Evolutionary conservation across 2,888 invertebrate species (phyloP), one percentile per base, ranked within the genome.

Genomic region (Drosophila phalerata): DNA sequence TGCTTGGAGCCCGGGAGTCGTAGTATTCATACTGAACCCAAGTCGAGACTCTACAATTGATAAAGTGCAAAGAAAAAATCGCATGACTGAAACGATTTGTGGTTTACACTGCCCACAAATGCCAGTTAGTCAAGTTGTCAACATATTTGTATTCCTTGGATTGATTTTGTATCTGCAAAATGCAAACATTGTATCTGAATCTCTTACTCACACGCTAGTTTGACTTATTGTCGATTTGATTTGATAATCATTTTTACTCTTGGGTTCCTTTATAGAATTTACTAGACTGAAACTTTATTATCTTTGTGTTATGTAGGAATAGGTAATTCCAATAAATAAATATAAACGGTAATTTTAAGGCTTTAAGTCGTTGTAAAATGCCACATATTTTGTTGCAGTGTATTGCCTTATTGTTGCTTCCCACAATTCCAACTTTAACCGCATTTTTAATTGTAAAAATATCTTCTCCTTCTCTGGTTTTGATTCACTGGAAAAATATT

Each of bases 401-500:
- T 49, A 78, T 30, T 45, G 11, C 19, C 28, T 13, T 28, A 8
- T 28, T 43, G 66, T 52, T 32, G 62, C 73, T 82, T 87, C 76
- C 77, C 87, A 88, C 78, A 79, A 79, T 83, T 86, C 17, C 65
- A 76, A 73, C 73, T 64, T 71, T 66, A 74, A 49, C 67, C 71
- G 60, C 75, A 76, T 77, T 83, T 67, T 85, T 88, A 88, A 88
- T 90, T 90, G 88, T 77, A 76, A 86, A 85, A 85, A 88, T 89
- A 89, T 88, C 77, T 78, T 75, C 69, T 81, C 76, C 74, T 73
- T 76, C 78, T 85, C 69, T 76, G 81, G 87, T 84, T 88, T 87
- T 85, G 84, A 85, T 85, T 87, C 80, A 85, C 74, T 83, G 82
- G 79, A 88, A 76, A 89, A 86, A 86, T 81, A 84, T 89, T 92